These are phyloP conservation scores for Catharus minimus DNA, from an alignment of 2,113 vertebrate genomes.

Conservation along the genomic window DNA sequence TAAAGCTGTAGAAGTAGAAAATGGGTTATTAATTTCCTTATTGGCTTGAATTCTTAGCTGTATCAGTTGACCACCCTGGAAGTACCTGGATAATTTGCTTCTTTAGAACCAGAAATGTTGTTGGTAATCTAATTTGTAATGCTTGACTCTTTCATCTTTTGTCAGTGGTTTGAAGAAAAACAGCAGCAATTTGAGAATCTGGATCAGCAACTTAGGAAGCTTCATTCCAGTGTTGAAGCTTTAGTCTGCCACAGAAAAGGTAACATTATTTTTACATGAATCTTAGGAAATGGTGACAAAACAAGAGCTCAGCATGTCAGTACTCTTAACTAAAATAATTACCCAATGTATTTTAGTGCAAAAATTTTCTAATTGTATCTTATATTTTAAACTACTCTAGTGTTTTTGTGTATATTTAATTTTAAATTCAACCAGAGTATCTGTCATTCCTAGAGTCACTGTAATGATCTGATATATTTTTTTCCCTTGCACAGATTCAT, in stretches of 20 bases:
- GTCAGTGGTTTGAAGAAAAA: constrained; percentile 99
- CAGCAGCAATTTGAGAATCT: constrained; percentile 98
- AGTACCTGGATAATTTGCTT: constrained; percentile 74
- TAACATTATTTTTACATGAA: constrained; percentile 45
- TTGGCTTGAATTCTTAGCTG: constrained; percentile 72
- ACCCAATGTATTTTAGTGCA: not conserved
- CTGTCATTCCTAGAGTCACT: not conserved
- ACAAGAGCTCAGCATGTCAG: not conserved
- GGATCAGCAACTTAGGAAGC: constrained; percentile 94
- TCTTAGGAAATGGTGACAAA: not conserved
- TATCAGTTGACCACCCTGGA: constrained; percentile 72
- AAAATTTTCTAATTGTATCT: not conserved
- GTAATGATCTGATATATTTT: not conserved
- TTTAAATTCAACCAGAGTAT: not conserved
- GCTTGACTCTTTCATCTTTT: constrained; percentile 72
- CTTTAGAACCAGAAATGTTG: constrained; percentile 69
- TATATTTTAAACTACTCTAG: not conserved
- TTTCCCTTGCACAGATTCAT: not conserved
- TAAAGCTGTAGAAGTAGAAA: constrained; percentile 76
- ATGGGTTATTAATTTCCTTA: constrained; percentile 84
- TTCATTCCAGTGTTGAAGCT: constrained; percentile 91
- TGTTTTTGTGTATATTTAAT: not conserved
- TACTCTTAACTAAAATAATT: not conserved
- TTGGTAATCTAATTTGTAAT: constrained; percentile 74
- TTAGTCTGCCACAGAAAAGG: constrained; percentile 97